phyloP scores from a whole-genome alignment of 1,140 invertebrate genomes.

The Andrena cerasifolii region DNA sequence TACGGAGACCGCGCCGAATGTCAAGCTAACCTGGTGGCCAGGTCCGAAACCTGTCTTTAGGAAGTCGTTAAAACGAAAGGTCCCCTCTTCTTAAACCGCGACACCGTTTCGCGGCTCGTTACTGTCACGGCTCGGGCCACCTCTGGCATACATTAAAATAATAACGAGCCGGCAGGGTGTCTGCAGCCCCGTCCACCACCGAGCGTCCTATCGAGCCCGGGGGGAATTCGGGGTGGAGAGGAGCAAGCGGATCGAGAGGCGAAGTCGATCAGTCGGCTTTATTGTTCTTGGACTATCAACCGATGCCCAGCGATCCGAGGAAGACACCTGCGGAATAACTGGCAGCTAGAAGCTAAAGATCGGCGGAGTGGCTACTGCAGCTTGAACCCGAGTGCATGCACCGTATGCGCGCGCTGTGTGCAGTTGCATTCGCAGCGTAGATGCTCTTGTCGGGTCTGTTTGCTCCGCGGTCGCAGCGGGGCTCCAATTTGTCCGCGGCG shows the following conservation, averaged over 20 bases:
- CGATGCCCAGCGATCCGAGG: no score
- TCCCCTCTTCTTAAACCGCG: conserved; percentile 61
- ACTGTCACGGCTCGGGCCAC: conserved; percentile 57
- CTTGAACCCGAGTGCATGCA: no score
- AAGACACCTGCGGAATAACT: no score
- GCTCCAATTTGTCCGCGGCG: neutral
- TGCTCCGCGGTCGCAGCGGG: neutral
- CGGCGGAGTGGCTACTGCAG: no score
- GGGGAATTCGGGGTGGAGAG: no score
- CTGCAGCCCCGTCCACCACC: neutral
- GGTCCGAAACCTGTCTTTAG: conserved; percentile 67
- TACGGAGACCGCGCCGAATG: conserved; percentile 71
- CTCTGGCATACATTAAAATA: conserved; percentile 61
- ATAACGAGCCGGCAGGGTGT: conserved; percentile 41
- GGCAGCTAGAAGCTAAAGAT: no score
- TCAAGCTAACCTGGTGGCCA: conserved; percentile 69
- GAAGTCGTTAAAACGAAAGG: conserved; percentile 70
- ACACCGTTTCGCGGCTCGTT: conserved; percentile 61
- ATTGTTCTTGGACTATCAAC: no score
- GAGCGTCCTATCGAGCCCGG: no score
- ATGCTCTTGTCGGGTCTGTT: neutral
- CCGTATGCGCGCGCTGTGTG: no score
- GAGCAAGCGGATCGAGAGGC: no score
- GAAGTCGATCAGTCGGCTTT: no score
- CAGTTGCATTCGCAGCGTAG: no score